These are phyloP conservation scores for Ecliptopera silaceata DNA, from an alignment of 2,888 invertebrate genomes.

Conservation along the genomic window DNA sequence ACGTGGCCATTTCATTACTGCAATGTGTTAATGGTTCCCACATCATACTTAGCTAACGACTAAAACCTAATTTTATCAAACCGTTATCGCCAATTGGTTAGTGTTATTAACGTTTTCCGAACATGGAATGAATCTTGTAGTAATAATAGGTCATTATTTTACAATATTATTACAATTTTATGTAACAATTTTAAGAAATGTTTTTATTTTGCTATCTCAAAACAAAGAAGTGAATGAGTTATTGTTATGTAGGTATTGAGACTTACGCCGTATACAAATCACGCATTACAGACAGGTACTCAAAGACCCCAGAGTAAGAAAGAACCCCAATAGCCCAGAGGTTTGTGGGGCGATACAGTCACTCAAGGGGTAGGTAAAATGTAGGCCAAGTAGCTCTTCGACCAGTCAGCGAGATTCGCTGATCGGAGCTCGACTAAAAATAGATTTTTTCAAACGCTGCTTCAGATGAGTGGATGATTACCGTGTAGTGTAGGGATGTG, in stretches of 20 bases:
- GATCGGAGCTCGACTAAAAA: conserved; percentile 30
- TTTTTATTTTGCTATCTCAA: too few species aligned
- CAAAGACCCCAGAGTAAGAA: conserved; percentile 2
- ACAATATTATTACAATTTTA: too few species aligned
- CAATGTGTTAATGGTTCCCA: background rate
- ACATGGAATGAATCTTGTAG: too few species aligned
- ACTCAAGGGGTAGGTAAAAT: conserved; percentile 34
- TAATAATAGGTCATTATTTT: too few species aligned
- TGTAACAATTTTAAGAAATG: too few species aligned
- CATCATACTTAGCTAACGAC: background rate
- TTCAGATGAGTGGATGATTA: conserved; percentile 22
- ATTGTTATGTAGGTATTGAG: too few species aligned
- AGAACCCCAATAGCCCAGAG: conserved; percentile 9
- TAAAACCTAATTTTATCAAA: too few species aligned
- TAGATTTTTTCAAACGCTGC: conserved; percentile 30
- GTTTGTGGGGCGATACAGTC: conserved; percentile 27
- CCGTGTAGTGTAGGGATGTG: conserved; percentile 14
- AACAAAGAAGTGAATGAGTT: too few species aligned
- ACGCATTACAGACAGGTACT: background rate
- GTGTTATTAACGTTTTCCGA: too few species aligned
- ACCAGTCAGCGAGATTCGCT: conserved; percentile 40
- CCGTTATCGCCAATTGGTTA: too few species aligned
- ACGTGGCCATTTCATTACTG: background rate
- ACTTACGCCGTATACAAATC: background rate
- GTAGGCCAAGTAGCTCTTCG: conserved; percentile 41